Base-by-base conservation (phyloP, 2,888 invertebrate genomes). In the Seira ritae region DNA sequence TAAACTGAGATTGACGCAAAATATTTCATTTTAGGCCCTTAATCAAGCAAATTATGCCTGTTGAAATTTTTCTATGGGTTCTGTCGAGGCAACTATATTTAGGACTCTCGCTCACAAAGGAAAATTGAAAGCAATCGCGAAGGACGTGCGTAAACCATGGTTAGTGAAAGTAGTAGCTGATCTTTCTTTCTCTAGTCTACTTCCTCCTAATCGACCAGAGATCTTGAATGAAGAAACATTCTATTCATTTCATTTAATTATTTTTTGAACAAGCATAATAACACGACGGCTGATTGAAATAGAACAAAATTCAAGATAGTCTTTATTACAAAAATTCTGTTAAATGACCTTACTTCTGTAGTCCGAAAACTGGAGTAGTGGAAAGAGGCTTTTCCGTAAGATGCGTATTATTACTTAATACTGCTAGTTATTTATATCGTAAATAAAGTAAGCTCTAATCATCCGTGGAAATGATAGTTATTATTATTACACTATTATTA, bases 241-340 rank as follows among this genome's bases (percentile, higher is more conserved):
- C 31, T 31, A 31, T 4, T 8, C 2, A 31, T 31, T 31, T 31
- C 8, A 31, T 31, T 31, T n/a, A n/a, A n/a, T n/a, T n/a, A n/a
- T 42, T 55, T 55, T 55, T 55, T 12, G 55, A 55, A 55, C 55
- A 55, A 55, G 55, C 55, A 55, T 55, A 12, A 55, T 55, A 55
- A 12, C 55, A 55, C 55, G 55, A 55, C 17, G 55, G 55, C 15
- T 12, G 55, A 8, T 8, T 31, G 31, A n/a, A 17, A 55, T 8
- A 17, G 3, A 55, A 12, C 15, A 55, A 12, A 55, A 3, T 55
- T 55, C 31, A 31, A 31, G n/a, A n/a, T n/a, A 42, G 12, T 42
- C 42, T 6, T 42, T 42, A n/a, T n/a, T n/a, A n/a, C n/a, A n/a
- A n/a, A n/a, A n/a, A 31, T 55, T 55, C 55, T 55, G 55, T 55